Evolutionary conservation across 2,888 invertebrate species (phyloP).

Genomic region (Masnerella sp.): DNA sequence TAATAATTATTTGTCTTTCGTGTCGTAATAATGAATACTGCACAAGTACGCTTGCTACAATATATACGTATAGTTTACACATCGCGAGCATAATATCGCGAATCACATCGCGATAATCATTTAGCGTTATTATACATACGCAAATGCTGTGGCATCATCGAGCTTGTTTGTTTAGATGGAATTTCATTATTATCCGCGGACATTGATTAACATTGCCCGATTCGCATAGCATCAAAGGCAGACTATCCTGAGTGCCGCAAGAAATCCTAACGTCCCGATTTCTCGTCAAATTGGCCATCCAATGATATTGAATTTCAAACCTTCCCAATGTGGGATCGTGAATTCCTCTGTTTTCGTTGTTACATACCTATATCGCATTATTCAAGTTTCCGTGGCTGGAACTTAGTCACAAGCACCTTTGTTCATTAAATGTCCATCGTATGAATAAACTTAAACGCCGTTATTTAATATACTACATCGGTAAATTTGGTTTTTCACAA

Average conservation of each 20-base stretch:
- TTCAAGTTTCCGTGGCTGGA: constrained; percentile 44
- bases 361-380: constrained; percentile 46
- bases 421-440: constrained; percentile 24
- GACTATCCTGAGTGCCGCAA: constrained; percentile 40
- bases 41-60: constrained; percentile 58
- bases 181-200: constrained; percentile 73
- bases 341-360: constrained; percentile 54
- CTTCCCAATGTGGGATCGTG: constrained; percentile 28
- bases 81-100: constrained; percentile 68
- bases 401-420: constrained; percentile 37
- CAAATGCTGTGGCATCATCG: constrained; percentile 63
- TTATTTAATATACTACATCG: background rate
- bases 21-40: constrained; percentile 76
- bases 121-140: constrained; percentile 64
- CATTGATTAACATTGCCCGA: constrained; percentile 61
- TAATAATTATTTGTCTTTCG: constrained; percentile 77
- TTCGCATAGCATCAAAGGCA: constrained; percentile 51
- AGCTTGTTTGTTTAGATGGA: constrained; percentile 74
- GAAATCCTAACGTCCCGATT: constrained; percentile 49
- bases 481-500: background rate
- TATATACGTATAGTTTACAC: constrained; percentile 56
- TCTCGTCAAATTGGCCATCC: constrained; percentile 48
- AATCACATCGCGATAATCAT: constrained; percentile 67
- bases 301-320: constrained; percentile 49
- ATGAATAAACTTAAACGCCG: constrained; percentile 21